Evolutionary conservation across 2,888 invertebrate species (phyloP), one percentile per base, ranked within the genome.

Genomic region (Zhengitettix transpicula): DNA sequence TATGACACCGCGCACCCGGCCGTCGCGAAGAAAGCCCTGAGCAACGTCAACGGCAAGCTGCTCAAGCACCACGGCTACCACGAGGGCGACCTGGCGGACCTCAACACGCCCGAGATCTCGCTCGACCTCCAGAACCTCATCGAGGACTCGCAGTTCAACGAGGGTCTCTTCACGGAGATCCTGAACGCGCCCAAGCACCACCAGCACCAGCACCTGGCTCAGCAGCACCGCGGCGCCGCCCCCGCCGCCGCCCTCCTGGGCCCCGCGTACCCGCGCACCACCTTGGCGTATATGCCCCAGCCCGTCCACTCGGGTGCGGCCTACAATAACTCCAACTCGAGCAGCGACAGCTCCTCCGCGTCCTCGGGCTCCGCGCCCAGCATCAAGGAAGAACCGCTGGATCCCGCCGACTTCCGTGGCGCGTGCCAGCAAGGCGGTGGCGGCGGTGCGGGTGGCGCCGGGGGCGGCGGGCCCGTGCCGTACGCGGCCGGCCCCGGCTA

Each of bases 41-140:
- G 56, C 11, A 56, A 57, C 40, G 60, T 60, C 42, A 63, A 63
- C 62, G 69, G 77, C 65, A 82, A 84, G 65, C 84, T 85, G 67
- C 82, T 81, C 68, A 77, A 87, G 68, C 82, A 83, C 66, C 87
- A 86, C 73, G 87, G 88, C 61, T 85, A 86, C 51, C 75, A 76
- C 40, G 78, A 78, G 62, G 80, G 79, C 53, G 91, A 93, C 70
- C 76, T 93, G 63, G 87, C 89, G 71, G 93, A 93, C 72, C 81
- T 95, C 69, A 92, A 91, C 73, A 88, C 89, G 61, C 90, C 92
- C 66, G 95, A 95, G 75, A 91, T 94, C 72, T 90, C 91, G 65
- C 78, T 95, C 70, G 94, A 95, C 71, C 78, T 95, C 65, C 92
- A 94, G 71, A 88, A 90, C 73, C 81, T 95, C 68, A 93, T 95